A percentile compares a stretch with the other conserved stretches of the same genome.
Evolutionary conservation across 2,888 invertebrate species (phyloP).

Genomic region (Scaptomyza cyrtandrae): DNA sequence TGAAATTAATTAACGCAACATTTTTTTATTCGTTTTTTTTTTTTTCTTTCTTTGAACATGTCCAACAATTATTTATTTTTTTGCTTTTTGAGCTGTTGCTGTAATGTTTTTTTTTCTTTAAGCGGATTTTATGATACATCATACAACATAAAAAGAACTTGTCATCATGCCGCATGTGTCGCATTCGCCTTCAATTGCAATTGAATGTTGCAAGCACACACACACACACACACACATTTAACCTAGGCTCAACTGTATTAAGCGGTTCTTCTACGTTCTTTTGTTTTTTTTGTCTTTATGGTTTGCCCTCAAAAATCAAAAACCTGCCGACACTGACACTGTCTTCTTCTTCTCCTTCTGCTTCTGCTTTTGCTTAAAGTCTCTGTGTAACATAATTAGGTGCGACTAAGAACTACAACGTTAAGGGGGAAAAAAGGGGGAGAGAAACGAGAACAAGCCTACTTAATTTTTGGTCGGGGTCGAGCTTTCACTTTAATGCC

Average conservation of each 20-base stretch:
- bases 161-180: conserved; percentile 44
- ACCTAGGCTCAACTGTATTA: conserved; percentile 41
- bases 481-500: conserved; percentile 26
- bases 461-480: conserved; percentile 7
- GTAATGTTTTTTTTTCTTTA: conserved; percentile 5
- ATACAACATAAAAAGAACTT: conserved; percentile 21
- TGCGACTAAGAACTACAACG: not conserved
- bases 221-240: conserved; percentile 11
- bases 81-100: conserved; percentile 11
- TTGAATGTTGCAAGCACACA: conserved; percentile 55
- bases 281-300: conserved; percentile 39
- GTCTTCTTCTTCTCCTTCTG: not conserved
- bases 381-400: conserved; percentile 21
- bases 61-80: conserved; percentile 17
- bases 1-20: conserved; percentile 71
- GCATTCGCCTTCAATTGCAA: conserved; percentile 58
- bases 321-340: not conserved
- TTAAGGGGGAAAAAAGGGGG: not conserved
- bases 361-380: not conserved
- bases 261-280: conserved; percentile 25
- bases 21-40: conserved; percentile 1
- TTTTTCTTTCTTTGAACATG: conserved; percentile 20
- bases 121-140: conserved; percentile 37
- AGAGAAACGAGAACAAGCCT: conserved; percentile 14
- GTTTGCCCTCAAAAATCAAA: conserved; percentile 5